Evolutionary conservation across 2,797 vertebrate species (phyloP).

Genomic region (Chromis chromis): DNA sequence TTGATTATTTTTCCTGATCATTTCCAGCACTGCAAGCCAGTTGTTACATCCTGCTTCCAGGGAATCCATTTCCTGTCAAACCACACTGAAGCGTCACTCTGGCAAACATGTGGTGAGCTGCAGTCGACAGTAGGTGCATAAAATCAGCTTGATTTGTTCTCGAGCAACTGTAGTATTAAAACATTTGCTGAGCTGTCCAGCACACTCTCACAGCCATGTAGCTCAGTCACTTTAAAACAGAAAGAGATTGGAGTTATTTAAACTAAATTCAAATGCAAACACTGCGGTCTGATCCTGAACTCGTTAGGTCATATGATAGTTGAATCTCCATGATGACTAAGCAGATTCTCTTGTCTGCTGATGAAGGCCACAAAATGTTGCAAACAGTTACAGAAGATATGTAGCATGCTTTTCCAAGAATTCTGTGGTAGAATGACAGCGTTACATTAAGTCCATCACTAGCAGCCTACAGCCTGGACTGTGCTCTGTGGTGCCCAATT

Average conservation of each 20-base stretch:
- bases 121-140: slow-evolving; percentile 21
- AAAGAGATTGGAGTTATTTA: no score
- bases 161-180: slow-evolving; percentile 18
- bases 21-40: slow-evolving; percentile 70
- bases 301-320: not conserved
- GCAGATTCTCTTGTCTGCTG: no score
- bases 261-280: not conserved
- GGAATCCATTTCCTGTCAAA: slow-evolving; percentile 72
- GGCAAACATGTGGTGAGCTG: slow-evolving; percentile 50
- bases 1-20: slow-evolving; percentile 80
- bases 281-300: not conserved
- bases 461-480: not conserved
- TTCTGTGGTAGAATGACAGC: not conserved
- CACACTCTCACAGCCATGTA: not conserved
- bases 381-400: not conserved
- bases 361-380: no score
- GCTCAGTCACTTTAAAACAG: not conserved
- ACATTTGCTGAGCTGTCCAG: not conserved
- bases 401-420: not conserved
- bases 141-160: slow-evolving; percentile 37
- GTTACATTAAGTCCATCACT: no score
- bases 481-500: not conserved
- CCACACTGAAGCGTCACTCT: slow-evolving; percentile 53
- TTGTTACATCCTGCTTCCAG: slow-evolving; percentile 74
- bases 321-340: not conserved